Percentiles rank a stretch among this genome's conserved stretches.
phyloP scores from a whole-genome alignment of 2,797 vertebrate genomes.

The Bradypodion ventrale region DNA sequence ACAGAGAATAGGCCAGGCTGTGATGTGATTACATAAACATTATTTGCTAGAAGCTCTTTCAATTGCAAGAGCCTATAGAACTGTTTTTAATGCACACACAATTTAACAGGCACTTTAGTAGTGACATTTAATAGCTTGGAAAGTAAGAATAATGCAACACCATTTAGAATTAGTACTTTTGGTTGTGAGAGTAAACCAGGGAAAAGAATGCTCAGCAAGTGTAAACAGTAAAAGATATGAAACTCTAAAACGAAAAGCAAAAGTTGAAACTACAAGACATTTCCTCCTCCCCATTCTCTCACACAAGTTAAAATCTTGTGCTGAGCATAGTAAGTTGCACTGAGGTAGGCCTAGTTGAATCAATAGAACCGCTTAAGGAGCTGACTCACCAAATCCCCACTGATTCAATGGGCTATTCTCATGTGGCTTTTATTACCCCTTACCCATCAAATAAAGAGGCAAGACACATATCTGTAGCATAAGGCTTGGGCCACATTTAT shows the following conservation, averaged over 20 bases:
- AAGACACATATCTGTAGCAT: too few relatives aligned
- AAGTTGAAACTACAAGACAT: not conserved
- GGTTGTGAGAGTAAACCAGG: conserved; percentile 25
- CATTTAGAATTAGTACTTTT: not conserved
- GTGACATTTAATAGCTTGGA: conserved; percentile 24
- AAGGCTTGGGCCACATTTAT: too few relatives aligned
- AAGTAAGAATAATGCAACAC: conserved; percentile 25
- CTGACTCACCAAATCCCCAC: too few relatives aligned
- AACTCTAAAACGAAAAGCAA: not conserved
- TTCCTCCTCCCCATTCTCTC: not conserved
- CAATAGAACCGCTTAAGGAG: too few relatives aligned
- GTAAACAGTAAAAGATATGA: conserved; percentile 1
- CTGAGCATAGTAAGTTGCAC: too few relatives aligned
- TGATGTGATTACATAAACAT: conserved; percentile 16
- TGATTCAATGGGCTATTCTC: too few relatives aligned
- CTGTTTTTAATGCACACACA: conserved; percentile 7
- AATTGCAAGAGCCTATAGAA: not conserved
- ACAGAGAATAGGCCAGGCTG: not conserved
- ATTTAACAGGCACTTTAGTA: conserved; percentile 9
- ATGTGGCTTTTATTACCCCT: too few relatives aligned
- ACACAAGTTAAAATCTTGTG: too few relatives aligned
- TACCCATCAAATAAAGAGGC: too few relatives aligned
- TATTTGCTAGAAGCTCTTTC: conserved; percentile 1
- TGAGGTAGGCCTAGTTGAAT: too few relatives aligned
- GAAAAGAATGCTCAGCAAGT: conserved; percentile 22